Base-by-base conservation (phyloP, 23 tunicate species). In the Phallusia fumigata region DNA sequence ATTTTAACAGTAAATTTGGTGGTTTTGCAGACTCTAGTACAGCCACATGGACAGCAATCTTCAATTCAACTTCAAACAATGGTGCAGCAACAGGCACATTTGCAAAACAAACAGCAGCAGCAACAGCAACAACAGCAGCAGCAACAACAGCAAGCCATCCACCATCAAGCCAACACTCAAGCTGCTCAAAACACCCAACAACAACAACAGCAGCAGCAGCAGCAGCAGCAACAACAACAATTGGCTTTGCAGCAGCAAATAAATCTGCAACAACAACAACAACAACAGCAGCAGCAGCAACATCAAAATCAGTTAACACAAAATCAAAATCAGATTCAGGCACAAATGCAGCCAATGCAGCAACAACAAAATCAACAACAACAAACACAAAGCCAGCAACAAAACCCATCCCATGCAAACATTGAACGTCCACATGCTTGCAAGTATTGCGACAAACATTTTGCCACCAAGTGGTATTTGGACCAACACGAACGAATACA, bases 401-500 rank as follows among this genome's bases (percentile, higher is more conserved):
- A 32, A 31, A 52, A 79, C 30, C 35, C 10, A 19, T 19, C 45
- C 2, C 45, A 33, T 35, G 45, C 40, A 74, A 52, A 79, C 51
- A 52, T 75, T 34, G 94, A 94, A n/a, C 77, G 88, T 33, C 86
- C 86, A 6, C 90, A 94, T 76, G 81, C 81, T 5, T 94, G 98
- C 52, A 89, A 94, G 74, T 94, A 74, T 64, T 94, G 98, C 82
- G 92, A 89, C 31, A 94, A 94, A 53, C 90, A 81, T 76, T 94
- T 94, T 65, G 98, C 98, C 44, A 88, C 98, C 36, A 94, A 94
- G 80, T 94, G 98, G 98, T 94, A 94, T 36, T 76, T 94, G 19
- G 98, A 94, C 49, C 98, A 94, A 69, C 98, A 94, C 75, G 98
- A 94, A 58, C 86, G 90, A 32, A 94, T 94, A 52, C 98, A 94